Percentiles rank a stretch among this genome's conserved stretches.
Evolutionary conservation across 37 sponge, comb jelly and placozoan species (phyloP).

Genomic region (Spongia lamella): DNA sequence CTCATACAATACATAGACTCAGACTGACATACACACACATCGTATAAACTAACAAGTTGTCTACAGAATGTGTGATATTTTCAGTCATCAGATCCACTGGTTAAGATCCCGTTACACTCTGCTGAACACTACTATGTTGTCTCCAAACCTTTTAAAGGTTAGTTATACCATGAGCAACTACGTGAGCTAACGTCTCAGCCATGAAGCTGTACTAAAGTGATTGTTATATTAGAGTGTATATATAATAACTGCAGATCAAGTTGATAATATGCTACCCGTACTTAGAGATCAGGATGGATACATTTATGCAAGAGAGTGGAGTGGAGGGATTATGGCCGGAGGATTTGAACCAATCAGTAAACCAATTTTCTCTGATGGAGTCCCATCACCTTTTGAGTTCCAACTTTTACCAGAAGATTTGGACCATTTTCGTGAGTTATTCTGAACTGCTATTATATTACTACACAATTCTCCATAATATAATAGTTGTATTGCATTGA

Average conservation of each 20-base stretch:
- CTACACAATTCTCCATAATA: no score
- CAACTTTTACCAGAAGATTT: conserved; percentile 59
- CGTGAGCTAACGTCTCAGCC: neutral
- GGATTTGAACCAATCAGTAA: conserved; percentile 45
- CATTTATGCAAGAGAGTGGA: conserved; percentile 50
- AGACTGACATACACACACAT: no score
- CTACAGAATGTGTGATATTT: neutral
- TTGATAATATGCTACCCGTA: conserved; percentile 39
- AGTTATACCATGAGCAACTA: neutral
- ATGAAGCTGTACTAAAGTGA: neutral
- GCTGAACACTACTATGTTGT: conserved; percentile 58
- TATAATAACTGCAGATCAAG: neutral
- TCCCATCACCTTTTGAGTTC: conserved; percentile 50
- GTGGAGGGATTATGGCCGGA: conserved; percentile 56
- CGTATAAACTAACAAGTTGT: no score
- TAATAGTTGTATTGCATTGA: no score
- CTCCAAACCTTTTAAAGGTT: conserved; percentile 65
- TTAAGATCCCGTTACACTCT: conserved; percentile 56
- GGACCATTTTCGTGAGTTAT: conserved; percentile 60
- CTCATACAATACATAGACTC: no score
- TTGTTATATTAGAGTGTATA: neutral
- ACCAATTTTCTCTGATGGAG: conserved; percentile 31
- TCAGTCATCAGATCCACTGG: conserved; percentile 35
- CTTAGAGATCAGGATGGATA: conserved; percentile 28
- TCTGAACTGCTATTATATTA: no score